Base-by-base conservation (phyloP, 2,113 vertebrate genomes). In the Propithecus coquereli region DNA sequence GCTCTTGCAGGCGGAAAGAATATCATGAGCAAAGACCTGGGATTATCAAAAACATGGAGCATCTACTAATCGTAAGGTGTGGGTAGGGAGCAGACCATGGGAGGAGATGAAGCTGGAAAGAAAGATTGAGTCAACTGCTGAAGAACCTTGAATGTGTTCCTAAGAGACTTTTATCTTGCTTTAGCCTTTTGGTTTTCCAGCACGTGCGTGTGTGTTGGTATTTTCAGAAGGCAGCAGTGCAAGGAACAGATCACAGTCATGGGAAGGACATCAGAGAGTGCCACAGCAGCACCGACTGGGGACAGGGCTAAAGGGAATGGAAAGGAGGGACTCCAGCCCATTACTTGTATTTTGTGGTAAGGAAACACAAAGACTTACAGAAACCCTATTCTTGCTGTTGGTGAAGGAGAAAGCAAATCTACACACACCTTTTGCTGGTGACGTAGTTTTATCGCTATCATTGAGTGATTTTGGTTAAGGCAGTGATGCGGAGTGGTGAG, bases 151-250 rank as follows among this genome's bases (percentile, higher is more conserved):
- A 65, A 27, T 83, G 8, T 8, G 11, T 84, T 90, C 43, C 32
- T 25, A 17, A 83, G 34, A 71, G 14, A 40, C 22, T 83, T 93
- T 9, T 43, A 50, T 59, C 57, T 77, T 12, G 1, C 47, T 95
- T 79, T n/a, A 50, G n/a, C n/a, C 32, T 70, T 54, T 87, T 87
- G 2, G 10, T 66, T 94, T 90, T 79, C 2, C 9, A n/a, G 52
- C 52, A 22, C 23, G 22, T 54, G 27, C n/a, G 0, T 63, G 20
- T 43, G 25, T 70, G 37, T 74, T 76, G 63, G 84, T 94, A 77
- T 37, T 87, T 95, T 94, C 92, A 65, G 92, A 94, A 66, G 34
- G 66, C 81, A 65, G 34, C n/a, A 30, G 47, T 82, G 66, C 20
- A 94, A 77, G 61, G 87, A 87, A 37, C 59, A 63, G 70, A 57